These are phyloP conservation scores for Apoderus coryli DNA, from an alignment of 2,888 invertebrate genomes.

Conservation along the genomic window DNA sequence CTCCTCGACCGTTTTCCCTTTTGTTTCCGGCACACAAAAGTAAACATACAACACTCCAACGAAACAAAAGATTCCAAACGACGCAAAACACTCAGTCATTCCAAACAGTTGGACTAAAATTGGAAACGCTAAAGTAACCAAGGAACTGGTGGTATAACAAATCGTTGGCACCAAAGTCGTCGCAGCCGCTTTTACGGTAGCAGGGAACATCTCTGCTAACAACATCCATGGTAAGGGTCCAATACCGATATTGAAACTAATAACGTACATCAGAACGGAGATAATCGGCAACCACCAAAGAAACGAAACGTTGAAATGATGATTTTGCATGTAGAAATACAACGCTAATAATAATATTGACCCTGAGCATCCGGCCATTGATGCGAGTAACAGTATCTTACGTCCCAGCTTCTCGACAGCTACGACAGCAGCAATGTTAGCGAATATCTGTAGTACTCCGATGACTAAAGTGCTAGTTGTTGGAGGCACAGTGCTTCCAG, in stretches of 20 bases:
- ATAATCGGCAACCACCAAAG: conserved; percentile 56
- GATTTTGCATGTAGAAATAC: conserved; percentile 16
- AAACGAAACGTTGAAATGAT: conserved; percentile 18
- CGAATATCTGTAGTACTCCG: conserved; percentile 56
- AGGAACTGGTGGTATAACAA: conserved; percentile 17
- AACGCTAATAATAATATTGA: conserved; percentile 26
- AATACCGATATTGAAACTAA: conserved; percentile 52
- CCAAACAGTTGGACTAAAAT: conserved; percentile 16
- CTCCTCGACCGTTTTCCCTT: conserved; percentile 19
- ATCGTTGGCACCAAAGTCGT: conserved; percentile 33
- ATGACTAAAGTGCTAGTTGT: conserved; percentile 57
- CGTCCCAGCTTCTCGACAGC: conserved; percentile 64
- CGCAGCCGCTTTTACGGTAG: conserved; percentile 48
- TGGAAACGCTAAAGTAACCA: conserved; percentile 20
- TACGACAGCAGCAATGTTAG: conserved; percentile 53
- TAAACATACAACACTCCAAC: conserved; percentile 17
- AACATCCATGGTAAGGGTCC: conserved; percentile 72
- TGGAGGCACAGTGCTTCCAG: conserved; percentile 46
- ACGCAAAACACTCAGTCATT: conserved; percentile 19
- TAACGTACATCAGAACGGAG: conserved; percentile 53
- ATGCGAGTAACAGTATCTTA: conserved; percentile 45
- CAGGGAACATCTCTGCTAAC: conserved; percentile 66
- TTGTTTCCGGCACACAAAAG: conserved; percentile 21
- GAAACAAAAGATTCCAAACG: conserved; percentile 17
- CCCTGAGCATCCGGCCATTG: conserved; percentile 46